These are phyloP conservation scores for Neodiprion pinetum DNA, from an alignment of 1,140 invertebrate species.

Conservation along the genomic window DNA sequence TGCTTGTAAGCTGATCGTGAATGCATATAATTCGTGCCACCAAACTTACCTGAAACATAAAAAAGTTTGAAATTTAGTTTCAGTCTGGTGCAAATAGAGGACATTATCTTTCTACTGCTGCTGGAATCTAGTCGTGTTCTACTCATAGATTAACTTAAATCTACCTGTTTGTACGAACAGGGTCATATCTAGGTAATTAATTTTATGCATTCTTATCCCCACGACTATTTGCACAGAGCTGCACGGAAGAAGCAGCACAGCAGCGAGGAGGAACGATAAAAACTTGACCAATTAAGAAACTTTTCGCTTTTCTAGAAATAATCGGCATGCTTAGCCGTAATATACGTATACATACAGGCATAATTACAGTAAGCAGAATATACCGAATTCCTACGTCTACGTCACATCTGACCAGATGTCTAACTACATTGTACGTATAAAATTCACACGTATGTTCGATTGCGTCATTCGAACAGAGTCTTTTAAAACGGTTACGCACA, in stretches of 20 bases:
- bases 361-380: background rate
- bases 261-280: background rate
- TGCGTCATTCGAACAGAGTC: background rate
- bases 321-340: background rate
- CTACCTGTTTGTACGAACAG: too few relatives aligned
- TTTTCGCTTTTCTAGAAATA: background rate
- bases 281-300: constrained; percentile 3
- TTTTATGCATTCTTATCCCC: too few relatives aligned
- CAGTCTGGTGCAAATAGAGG: too few relatives aligned
- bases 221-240: too few relatives aligned
- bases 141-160: background rate
- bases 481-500: background rate
- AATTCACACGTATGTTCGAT: background rate
- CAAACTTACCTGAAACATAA: background rate
- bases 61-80: background rate
- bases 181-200: too few relatives aligned
- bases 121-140: background rate
- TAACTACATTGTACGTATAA: too few relatives aligned
- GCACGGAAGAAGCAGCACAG: too few relatives aligned
- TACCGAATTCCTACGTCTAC: too few relatives aligned
- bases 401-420: too few relatives aligned
- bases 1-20: too few relatives aligned
- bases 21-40: background rate
- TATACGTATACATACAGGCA: background rate
- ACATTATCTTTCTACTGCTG: too few relatives aligned